Evolutionary conservation across 2,113 vertebrate genomes (phyloP), one percentile per base, ranked within the genome.

Genomic region (Pogonocichla stellata): DNA sequence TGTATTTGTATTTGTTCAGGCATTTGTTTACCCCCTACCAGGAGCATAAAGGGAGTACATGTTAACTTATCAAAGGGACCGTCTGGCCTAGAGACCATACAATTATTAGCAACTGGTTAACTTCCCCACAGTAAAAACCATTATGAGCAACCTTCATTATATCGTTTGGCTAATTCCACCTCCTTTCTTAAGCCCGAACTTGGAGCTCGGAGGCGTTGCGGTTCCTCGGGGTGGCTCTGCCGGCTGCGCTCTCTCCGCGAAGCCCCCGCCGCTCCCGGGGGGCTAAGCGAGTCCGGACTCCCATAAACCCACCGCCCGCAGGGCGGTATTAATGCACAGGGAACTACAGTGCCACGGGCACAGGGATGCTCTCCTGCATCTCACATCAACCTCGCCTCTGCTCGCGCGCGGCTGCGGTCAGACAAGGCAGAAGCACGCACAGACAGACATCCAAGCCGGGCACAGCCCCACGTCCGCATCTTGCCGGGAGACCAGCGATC

Each of bases 51-150:
- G 95, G 88, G 96, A 97, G 93, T 94, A 97, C 96, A 96, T 93
- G 98, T 96, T 98, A 98, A 98, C 96, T 97, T 98, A 97, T 97
- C 97, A 98, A 97, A 98, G 96, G 93, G 95, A 96, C 92, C 94
- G 90, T 97, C 97, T 98, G 97, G 97, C 97, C 96, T 96, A 90
- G 95, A 95, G 97, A 98, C 96, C 94, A 42, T 94, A 74, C 93
- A 89, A 97, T 98, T 98, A 98, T 98, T 97, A 98, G 97, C 96
- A 97, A 97, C 96, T 96, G 96, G 97, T 97, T 98, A 97, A 98
- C 98, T 97, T 96, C 98, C 96, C 87, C 94, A 96, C 91, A 97
- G 93, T 97, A 91, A 97, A 97, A 97, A 83, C 86, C 97, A 94
- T 95, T 92, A 89, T 2, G 78, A 95, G 92, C 95, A 92, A 48